phyloP scores from a whole-genome alignment of 2,797 vertebrate species.

The Gambusia yucatana region DNA sequence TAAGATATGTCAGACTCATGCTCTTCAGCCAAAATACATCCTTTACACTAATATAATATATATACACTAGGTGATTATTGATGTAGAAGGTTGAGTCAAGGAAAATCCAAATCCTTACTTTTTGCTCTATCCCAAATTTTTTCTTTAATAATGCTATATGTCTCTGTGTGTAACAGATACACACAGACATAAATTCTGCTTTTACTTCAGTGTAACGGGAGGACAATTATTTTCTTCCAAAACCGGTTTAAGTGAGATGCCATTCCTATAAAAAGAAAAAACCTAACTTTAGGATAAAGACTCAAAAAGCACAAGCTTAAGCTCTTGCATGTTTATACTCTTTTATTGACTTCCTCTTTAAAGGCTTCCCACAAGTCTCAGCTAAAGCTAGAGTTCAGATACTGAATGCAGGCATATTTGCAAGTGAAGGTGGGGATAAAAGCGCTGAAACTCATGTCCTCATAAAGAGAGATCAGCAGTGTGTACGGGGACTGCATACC shows the following conservation, averaged over 20 bases:
- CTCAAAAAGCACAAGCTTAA: slow-evolving; percentile 66
- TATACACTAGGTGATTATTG: background rate
- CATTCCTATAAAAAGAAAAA: slow-evolving; percentile 9
- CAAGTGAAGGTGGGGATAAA: slow-evolving; percentile 79
- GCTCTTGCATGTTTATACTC: slow-evolving; percentile 78
- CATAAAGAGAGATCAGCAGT: slow-evolving; percentile 82
- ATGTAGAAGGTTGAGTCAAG: background rate
- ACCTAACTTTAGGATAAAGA: slow-evolving; percentile 54
- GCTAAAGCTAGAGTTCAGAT: slow-evolving; percentile 69
- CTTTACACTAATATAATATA: background rate
- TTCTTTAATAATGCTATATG: background rate
- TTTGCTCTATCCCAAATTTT: background rate
- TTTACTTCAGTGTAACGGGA: background rate
- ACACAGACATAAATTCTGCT: background rate
- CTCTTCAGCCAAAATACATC: background rate
- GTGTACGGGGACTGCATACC: slow-evolving; percentile 78
- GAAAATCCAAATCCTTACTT: background rate
- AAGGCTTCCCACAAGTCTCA: slow-evolving; percentile 74
- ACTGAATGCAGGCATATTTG: slow-evolving; percentile 78
- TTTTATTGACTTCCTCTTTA: slow-evolving; percentile 81
- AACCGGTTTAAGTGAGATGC: slow-evolving; percentile 12
- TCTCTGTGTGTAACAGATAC: background rate
- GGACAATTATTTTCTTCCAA: slow-evolving; percentile 27
- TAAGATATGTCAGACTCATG: background rate
- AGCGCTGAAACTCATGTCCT: slow-evolving; percentile 81